Conservation (phyloP, 35 echinoderm and acorn worm species). For the Acanthaster planci region DNA sequence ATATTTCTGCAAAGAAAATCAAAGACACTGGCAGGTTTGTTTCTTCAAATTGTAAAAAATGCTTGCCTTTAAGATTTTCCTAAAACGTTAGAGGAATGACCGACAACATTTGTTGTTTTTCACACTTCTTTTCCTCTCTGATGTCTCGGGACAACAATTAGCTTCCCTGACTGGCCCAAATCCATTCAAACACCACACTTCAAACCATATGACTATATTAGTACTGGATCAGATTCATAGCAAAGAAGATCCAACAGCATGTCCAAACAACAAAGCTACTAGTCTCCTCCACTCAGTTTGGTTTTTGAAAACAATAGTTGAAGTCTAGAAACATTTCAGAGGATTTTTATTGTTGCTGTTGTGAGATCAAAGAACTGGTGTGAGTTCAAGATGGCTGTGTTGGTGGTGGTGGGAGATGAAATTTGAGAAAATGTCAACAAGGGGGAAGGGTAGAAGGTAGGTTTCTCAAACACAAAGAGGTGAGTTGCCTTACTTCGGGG, state of each 20-base stretch:
- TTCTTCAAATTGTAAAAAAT: no score
- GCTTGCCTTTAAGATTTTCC: no score
- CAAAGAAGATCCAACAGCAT: background rate
- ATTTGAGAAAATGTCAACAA: slow-evolving; percentile 21
- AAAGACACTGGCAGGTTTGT: no score
- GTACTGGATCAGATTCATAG: background rate
- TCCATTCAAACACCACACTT: slow-evolving; percentile 1
- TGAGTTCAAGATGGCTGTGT: background rate
- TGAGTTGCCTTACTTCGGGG: slow-evolving; percentile 21
- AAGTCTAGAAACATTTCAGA: background rate
- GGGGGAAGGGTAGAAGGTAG: background rate
- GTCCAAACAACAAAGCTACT: slow-evolving; percentile 6
- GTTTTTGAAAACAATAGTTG: background rate
- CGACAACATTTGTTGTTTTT: no score
- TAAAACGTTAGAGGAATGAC: no score
- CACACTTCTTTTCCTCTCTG: no score
- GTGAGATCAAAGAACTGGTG: slow-evolving; percentile 12
- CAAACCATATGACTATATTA: slow-evolving; percentile 4
- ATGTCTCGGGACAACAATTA: no score
- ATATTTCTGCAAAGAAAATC: no score
- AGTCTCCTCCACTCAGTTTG: background rate
- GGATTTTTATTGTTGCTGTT: background rate
- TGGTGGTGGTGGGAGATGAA: slow-evolving; percentile 4
- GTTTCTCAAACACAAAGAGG: slow-evolving; percentile 26
- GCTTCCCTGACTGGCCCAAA: no score